Evolutionary conservation across 2,888 invertebrate genomes (phyloP).

Genomic region (Agonopterix arenella): DNA sequence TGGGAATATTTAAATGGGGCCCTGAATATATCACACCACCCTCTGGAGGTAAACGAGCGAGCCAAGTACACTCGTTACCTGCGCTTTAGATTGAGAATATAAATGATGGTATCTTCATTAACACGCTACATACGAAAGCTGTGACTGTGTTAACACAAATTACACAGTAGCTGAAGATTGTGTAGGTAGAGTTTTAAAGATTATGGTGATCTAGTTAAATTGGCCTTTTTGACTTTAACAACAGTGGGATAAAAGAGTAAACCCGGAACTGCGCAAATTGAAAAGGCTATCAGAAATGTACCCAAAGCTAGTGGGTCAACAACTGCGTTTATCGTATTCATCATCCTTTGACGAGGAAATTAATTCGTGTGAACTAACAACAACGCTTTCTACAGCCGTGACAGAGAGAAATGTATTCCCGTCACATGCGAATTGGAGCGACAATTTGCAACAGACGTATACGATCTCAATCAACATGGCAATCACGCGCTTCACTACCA

Average conservation of each 20-base stretch:
- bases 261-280: too few species aligned
- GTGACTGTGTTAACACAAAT: too few species aligned
- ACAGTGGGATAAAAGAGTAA: too few species aligned
- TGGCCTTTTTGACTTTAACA: too few species aligned
- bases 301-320: too few species aligned
- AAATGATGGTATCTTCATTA: conserved; percentile 63
- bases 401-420: conserved; percentile 34
- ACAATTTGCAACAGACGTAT: conserved; percentile 62
- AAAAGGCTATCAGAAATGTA: too few species aligned
- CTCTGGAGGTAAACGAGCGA: conserved; percentile 54
- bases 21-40: conserved; percentile 71
- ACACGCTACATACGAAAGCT: conserved; percentile 16
- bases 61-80: conserved; percentile 55
- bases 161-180: too few species aligned
- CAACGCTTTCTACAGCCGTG: conserved; percentile 10
- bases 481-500: conserved; percentile 62
- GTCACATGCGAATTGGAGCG: conserved; percentile 63
- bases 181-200: too few species aligned
- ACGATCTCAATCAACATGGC: conserved; percentile 63
- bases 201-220: too few species aligned
- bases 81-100: conserved; percentile 55
- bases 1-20: conserved; percentile 74
- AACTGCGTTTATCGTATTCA: too few species aligned
- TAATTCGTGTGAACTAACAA: neutral
- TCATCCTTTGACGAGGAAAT: too few species aligned